Evolutionary conservation across 2,113 vertebrate species (phyloP), one percentile per base, ranked within the genome.

Genomic region (Alexandromys fortis): DNA sequence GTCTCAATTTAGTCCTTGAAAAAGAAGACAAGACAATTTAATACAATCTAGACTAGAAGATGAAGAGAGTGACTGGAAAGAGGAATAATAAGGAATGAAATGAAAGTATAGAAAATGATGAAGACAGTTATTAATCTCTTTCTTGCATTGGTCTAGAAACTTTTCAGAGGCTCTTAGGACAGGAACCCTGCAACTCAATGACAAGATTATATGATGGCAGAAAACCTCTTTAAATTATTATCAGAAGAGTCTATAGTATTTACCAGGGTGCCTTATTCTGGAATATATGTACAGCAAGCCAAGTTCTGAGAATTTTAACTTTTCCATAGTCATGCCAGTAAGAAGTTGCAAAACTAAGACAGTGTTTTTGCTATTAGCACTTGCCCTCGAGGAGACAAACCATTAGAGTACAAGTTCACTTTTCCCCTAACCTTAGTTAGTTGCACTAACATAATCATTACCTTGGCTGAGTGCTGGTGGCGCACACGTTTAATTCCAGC

Each of bases 151-250:
- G 90, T 94, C 33, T 52, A 24, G 47, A 91, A 88, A 92, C 78
- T 17, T 70, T 93, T 91, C n/a, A 77, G 67, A 94, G 17, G 68
- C 21, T 89, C 90, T 68, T 65, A 67, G 26, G 24, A 85, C 7
- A 86, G 35, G 22, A 97, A 94, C n/a, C 88, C 77, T 95, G 30
- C 55, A 95, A 92, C 13, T 85, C 63, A 96, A 28, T 77, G 92
- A 91, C 10, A 85, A 89, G 49, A 89, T 55, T 81, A 45, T n/a
- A 81, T 2, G 42, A 47, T 38, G 70, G 14, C 65, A 28, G 35
- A 86, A 86, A 55, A 86, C 3, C 22, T 85, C 67, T 55, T 90
- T 92, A 77, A 75, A 93, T 93, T 83, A 93, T 91, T 90, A 87
- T 35, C 61, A 67, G n/a, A 93, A 97, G 30, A 68, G 47, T 78